Evolutionary conservation across 2,113 vertebrate genomes (phyloP), one percentile per base, ranked within the genome.

Genomic region (Corythornis vintsioides): DNA sequence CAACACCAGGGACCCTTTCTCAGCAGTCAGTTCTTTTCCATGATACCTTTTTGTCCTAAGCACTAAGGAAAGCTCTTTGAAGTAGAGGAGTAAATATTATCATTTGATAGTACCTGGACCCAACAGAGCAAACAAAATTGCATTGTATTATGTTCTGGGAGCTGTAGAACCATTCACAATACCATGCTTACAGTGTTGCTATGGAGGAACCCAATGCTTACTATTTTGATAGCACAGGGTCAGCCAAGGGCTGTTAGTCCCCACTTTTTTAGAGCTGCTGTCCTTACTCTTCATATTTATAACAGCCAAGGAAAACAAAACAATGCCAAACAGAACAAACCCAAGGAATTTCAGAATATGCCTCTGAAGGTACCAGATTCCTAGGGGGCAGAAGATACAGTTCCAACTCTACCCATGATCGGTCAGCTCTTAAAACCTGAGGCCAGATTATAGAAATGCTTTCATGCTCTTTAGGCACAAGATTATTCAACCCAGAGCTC

Each of bases 1-100:
- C 21, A 61, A 52, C 43, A 88, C 29, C 50, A 56, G 72, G 86
- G 89, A 92, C 59, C 33, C 77, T 21, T 87, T 78, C 88, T 90
- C 73, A 70, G 71, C 83, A 93, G 72, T 70, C 31, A 0, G 35
- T 76, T 82, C 83, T 96, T 94, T 95, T 92, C 93, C 90, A 77
- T 19, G 79, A 80, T 92, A 85, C 60, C 83, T 96, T 94, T 96
- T 95, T 92, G 94, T 91, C 14, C 16, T 82, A 95, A 93, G 90
- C 83, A 82, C 84, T 94, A 97, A 97, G 94, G 95, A 97, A 97
- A 96, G 86, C 75, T 91, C 95, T 98, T 97, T 98, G 95, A 98
- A 98, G 97, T 94, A 71, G 86, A 93, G 97, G 86, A 95, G 97
- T 97, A 97, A 98, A 98, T 97, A 98, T 97, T 97, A 95, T 70